phyloP scores from a whole-genome alignment of 2,113 vertebrate genomes.

The Festucalex cinctus region DNA sequence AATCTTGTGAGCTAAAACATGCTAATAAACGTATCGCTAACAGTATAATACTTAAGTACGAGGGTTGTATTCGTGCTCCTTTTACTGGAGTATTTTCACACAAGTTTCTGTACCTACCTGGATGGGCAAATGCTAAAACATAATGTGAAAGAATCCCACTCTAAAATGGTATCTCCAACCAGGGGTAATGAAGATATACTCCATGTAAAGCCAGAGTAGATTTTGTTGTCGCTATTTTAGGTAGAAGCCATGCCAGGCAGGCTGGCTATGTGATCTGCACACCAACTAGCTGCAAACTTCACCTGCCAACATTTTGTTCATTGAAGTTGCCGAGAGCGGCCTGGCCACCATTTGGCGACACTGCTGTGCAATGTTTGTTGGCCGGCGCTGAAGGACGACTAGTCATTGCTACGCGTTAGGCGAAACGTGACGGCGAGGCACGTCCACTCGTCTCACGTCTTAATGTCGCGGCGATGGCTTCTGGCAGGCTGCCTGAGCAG shows the following conservation, averaged over 20 bases:
- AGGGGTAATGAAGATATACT: not conserved
- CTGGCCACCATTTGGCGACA: conserved; percentile 41
- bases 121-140: no score
- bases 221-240: not conserved
- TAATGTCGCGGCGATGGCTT: not conserved
- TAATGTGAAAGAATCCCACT: no score
- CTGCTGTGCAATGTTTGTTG: conserved; percentile 36
- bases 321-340: conserved; percentile 25
- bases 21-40: not conserved
- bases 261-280: not conserved
- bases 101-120: no score
- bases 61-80: no score
- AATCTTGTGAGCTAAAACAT: not conserved
- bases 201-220: not conserved
- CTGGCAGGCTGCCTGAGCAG: conserved; percentile 34
- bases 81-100: no score
- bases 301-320: conserved; percentile 30
- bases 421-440: conserved; percentile 21
- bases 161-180: no score
- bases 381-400: conserved; percentile 30
- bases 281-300: conserved; percentile 16
- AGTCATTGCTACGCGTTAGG: conserved; percentile 24
- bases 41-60: no score
- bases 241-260: no score
- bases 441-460: not conserved